Conservation (phyloP, 2,888 invertebrate species). For the Pyrrhia umbra region DNA sequence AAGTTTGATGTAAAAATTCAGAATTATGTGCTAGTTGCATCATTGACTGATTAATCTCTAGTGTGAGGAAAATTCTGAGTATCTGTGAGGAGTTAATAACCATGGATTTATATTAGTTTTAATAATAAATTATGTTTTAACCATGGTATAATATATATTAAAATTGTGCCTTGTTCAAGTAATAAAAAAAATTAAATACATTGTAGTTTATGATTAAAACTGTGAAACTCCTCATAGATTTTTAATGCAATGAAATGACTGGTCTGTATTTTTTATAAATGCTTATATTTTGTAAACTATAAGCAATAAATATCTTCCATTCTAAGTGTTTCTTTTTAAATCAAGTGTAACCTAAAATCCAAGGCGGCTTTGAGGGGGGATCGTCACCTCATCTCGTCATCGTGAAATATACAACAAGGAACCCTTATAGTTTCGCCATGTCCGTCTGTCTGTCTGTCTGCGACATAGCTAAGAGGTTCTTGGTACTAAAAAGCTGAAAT, state of each 20-base stretch:
- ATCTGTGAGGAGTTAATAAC: slow-evolving; percentile 75
- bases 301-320: slow-evolving; percentile 79
- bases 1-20: slow-evolving; percentile 49
- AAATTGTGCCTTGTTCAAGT: slow-evolving; percentile 81
- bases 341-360: neutral
- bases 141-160: slow-evolving; percentile 31
- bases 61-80: slow-evolving; percentile 70
- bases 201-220: slow-evolving; percentile 30
- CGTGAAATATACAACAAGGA: too few relatives aligned
- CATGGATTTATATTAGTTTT: slow-evolving; percentile 54
- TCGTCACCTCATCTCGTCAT: too few relatives aligned
- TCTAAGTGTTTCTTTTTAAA: slow-evolving; percentile 49
- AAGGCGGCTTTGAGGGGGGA: too few relatives aligned
- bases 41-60: slow-evolving; percentile 80
- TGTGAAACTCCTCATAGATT: slow-evolving; percentile 75
- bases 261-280: slow-evolving; percentile 75
- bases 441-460: too few relatives aligned
- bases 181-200: slow-evolving; percentile 45
- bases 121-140: slow-evolving; percentile 39
- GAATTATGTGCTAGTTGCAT: slow-evolving; percentile 76
- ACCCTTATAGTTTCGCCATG: too few relatives aligned
- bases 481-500: too few relatives aligned
- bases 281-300: slow-evolving; percentile 74
- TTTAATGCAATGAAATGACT: slow-evolving; percentile 73
- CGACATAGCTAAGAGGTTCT: too few relatives aligned